A percentile compares a stretch with the other conserved stretches of the same genome.
Conservation (phyloP, 2,888 invertebrate genomes). For the Nowickia ferox region DNA sequence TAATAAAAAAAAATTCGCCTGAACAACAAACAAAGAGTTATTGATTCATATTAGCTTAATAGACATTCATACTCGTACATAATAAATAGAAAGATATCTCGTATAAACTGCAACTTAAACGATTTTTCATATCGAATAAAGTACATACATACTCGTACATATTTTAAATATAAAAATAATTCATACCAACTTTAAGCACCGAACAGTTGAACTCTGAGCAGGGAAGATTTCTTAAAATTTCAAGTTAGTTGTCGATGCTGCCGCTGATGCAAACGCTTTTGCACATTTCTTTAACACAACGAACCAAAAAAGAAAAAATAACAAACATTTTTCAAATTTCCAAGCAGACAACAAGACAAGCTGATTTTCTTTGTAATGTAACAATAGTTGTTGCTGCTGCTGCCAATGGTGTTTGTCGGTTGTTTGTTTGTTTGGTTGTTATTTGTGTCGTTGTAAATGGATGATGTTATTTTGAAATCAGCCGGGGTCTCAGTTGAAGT, state of each 20-base stretch:
- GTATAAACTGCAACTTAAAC: slow-evolving; percentile 7
- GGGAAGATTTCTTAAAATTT: slow-evolving; percentile 32
- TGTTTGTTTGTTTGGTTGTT: slow-evolving; percentile 1
- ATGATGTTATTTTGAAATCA: slow-evolving; percentile 48
- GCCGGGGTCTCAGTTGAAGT: slow-evolving; percentile 57
- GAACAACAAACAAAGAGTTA: slow-evolving; percentile 26
- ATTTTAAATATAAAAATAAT: slow-evolving; percentile 27
- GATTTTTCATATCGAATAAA: slow-evolving; percentile 47
- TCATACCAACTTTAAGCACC: slow-evolving; percentile 46
- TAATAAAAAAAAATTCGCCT: not conserved
- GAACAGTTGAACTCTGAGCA: slow-evolving; percentile 31
- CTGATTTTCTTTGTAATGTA: slow-evolving; percentile 37
- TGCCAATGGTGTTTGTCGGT: not conserved
- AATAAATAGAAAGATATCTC: slow-evolving; percentile 23
- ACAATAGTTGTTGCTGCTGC: slow-evolving; percentile 28
- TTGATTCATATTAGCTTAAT: slow-evolving; percentile 39
- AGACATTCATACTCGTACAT: slow-evolving; percentile 42
- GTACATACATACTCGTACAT: not conserved
- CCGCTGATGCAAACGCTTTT: slow-evolving; percentile 43
- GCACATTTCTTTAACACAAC: slow-evolving; percentile 23
- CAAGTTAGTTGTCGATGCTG: slow-evolving; percentile 30
- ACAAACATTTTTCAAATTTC: slow-evolving; percentile 31
- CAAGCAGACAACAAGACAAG: slow-evolving; percentile 37
- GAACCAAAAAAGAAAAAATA: not conserved
- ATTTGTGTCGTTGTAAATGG: slow-evolving; percentile 40